Percentiles rank a stretch among this genome's conserved stretches.
Conservation (phyloP, 2,888 invertebrate genomes). For the Acanthosepion pharaonis region DNA sequence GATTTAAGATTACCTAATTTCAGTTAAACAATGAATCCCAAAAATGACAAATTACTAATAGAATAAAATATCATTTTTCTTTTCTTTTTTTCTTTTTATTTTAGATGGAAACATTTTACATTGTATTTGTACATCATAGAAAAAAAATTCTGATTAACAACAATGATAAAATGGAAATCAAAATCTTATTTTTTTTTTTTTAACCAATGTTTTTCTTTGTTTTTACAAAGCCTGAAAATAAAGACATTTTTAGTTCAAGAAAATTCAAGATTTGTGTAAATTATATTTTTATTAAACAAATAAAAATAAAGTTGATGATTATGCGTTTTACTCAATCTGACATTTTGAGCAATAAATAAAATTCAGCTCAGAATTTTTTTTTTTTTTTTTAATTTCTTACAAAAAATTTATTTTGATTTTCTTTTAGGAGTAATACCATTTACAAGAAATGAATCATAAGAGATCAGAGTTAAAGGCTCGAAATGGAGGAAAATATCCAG, state of each 20-base stretch:
- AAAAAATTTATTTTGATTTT: background rate
- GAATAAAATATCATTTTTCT: too few relatives aligned
- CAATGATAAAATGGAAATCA: too few relatives aligned
- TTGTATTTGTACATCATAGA: too few relatives aligned
- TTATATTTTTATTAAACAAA: background rate
- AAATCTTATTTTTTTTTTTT: too few relatives aligned
- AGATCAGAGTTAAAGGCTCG: background rate
- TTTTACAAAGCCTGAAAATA: too few relatives aligned
- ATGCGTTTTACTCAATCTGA: background rate
- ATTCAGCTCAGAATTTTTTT: background rate
- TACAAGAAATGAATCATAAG: background rate
- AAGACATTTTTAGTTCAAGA: background rate
- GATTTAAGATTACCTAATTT: too few relatives aligned
- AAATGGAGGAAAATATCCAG: background rate
- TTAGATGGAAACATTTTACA: too few relatives aligned
- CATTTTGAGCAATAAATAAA: background rate
- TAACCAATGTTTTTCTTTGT: too few relatives aligned
- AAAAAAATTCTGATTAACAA: too few relatives aligned
- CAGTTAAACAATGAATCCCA: too few relatives aligned
- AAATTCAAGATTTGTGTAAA: background rate
- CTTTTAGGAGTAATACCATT: background rate
- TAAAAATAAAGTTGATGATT: background rate
- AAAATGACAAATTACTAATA: too few relatives aligned
- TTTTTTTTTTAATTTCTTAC: background rate
- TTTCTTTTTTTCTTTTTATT: too few relatives aligned